These are phyloP conservation scores for Polypedilum vanderplanki DNA, from an alignment of 1,140 invertebrate species.

Conservation along the genomic window DNA sequence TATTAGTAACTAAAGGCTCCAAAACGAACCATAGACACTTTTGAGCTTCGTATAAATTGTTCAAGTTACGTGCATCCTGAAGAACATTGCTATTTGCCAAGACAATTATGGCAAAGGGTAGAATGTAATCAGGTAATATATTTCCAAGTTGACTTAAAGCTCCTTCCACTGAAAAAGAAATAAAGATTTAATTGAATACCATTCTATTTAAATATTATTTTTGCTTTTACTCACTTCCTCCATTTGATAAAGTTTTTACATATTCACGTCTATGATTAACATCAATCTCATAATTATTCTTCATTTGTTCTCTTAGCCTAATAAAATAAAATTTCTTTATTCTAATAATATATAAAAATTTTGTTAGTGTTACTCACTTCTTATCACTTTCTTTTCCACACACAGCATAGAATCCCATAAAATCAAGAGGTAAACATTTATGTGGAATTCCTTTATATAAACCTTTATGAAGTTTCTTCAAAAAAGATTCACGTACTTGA, in stretches of 20 bases:
- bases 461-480: constrained; percentile 87
- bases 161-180: constrained; percentile 50
- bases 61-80: constrained; percentile 62
- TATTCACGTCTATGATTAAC: constrained; percentile 86
- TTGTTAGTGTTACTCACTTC: constrained; percentile 36
- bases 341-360: too few relatives aligned
- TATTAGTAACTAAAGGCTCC: constrained; percentile 86
- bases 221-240: constrained; percentile 33
- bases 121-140: constrained; percentile 91
- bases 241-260: constrained; percentile 67
- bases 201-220: background rate
- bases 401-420: constrained; percentile 92
- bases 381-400: constrained; percentile 79
- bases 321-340: background rate
- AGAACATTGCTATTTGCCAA: constrained; percentile 82
- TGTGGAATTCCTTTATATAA: constrained; percentile 69
- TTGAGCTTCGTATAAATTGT: constrained; percentile 67
- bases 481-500: constrained; percentile 85
- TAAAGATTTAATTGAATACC: background rate
- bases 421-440: constrained; percentile 87
- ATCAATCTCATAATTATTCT: constrained; percentile 52
- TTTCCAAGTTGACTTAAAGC: constrained; percentile 69
- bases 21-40: constrained; percentile 89
- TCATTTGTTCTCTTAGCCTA: constrained; percentile 39
- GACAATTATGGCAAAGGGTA: constrained; percentile 89